Evolutionary conservation across 2,797 vertebrate species (phyloP).

Genomic region (Hozukius guyotensis): DNA sequence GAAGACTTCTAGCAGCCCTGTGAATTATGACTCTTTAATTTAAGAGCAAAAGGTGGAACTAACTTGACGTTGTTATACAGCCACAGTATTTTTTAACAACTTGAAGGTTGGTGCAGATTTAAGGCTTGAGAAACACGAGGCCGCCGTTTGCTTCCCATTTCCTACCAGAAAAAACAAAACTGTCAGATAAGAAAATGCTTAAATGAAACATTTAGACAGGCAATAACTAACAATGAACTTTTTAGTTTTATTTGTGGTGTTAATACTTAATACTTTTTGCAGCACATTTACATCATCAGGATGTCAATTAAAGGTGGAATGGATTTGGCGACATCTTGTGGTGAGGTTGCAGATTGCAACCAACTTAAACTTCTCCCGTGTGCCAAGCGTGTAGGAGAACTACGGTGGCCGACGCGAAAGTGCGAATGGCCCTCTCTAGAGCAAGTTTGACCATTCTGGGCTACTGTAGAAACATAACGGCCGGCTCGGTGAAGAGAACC

Average conservation of each 20-base stretch:
- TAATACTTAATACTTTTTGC: not conserved
- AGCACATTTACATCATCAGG: not conserved
- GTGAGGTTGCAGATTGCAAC: too few relatives aligned
- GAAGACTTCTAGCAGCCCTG: not conserved
- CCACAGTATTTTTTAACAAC: not conserved
- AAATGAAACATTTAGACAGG: not conserved
- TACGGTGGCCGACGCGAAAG: accelerated
- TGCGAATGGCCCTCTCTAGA: not conserved
- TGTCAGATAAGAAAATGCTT: not conserved
- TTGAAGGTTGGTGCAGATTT: not conserved
- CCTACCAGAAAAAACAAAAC: not conserved
- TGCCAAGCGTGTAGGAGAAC: not conserved
- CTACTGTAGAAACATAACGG: accelerated
- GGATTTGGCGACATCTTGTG: too few relatives aligned
- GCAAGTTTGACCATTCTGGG: not conserved
- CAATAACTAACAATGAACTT: not conserved
- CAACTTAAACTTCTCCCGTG: too few relatives aligned
- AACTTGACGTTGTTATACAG: not conserved
- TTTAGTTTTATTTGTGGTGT: not conserved
- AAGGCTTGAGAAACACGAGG: not conserved
- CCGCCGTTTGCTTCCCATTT: not conserved
- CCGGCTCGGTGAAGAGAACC: not conserved
- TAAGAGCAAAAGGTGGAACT: not conserved
- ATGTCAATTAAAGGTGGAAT: not conserved
- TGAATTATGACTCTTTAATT: slow-evolving; percentile 2